These are phyloP conservation scores for Moxostoma hubbsi DNA, from an alignment of 2,797 vertebrate species.

Conservation along the genomic window DNA sequence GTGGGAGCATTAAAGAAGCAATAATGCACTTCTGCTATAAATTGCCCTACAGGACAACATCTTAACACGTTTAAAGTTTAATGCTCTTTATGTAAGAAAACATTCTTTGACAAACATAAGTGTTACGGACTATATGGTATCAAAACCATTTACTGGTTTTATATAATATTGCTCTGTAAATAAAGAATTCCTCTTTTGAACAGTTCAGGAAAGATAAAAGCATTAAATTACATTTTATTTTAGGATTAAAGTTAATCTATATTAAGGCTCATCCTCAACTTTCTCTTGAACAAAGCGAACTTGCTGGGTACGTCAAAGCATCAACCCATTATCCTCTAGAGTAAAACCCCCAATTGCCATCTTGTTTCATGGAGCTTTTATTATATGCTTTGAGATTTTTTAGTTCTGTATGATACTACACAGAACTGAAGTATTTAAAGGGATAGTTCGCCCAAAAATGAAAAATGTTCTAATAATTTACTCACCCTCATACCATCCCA, in stretches of 20 bases:
- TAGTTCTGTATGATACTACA: no score
- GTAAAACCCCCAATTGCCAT: not conserved
- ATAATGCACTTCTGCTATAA: constrained; percentile 59
- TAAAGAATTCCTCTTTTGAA: not conserved
- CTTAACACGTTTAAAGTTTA: constrained; percentile 36
- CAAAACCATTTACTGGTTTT: not conserved
- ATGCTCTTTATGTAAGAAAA: constrained; percentile 28
- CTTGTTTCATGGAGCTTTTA: no score
- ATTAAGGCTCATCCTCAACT: not conserved
- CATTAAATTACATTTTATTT: constrained; percentile 15
- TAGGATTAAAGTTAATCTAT: constrained; percentile 32
- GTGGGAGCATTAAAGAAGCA: constrained; percentile 29
- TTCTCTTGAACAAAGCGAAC: not conserved
- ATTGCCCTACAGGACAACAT: not conserved
- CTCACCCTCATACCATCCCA: no score
- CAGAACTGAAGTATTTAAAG: no score
- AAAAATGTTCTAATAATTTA: no score
- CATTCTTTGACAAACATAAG: not conserved
- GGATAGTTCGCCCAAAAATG: no score
- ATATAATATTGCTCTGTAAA: not conserved
- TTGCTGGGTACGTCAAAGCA: not conserved
- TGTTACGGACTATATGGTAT: no score
- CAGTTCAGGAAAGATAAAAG: not conserved
- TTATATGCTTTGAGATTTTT: no score
- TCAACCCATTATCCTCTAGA: not conserved